A percentile compares a stretch with the other conserved stretches of the same genome.
phyloP scores from a whole-genome alignment of 2,797 vertebrate species.

The Dendrocincla tyrannina region DNA sequence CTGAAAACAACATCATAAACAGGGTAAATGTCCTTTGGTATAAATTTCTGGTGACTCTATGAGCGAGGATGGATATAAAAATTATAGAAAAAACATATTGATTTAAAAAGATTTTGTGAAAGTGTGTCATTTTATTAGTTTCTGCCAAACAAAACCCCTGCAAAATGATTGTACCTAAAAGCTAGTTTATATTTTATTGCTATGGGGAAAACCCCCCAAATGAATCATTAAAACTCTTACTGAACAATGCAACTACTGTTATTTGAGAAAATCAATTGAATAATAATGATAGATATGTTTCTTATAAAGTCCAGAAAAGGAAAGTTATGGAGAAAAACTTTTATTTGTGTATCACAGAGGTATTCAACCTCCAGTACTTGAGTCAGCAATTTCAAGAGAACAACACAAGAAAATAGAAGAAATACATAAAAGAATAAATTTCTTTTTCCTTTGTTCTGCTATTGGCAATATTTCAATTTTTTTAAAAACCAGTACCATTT shows the following conservation, averaged over 20 bases:
- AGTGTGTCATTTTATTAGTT: not conserved
- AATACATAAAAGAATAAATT: not conserved
- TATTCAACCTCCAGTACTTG: not conserved
- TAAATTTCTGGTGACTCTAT: not conserved
- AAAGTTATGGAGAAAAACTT: not conserved
- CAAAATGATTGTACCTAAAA: not conserved
- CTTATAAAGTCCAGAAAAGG: not conserved
- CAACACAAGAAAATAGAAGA: not conserved
- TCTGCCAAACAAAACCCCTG: not conserved
- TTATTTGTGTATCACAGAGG: not conserved
- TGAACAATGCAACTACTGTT: not conserved
- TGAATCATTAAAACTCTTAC: not conserved
- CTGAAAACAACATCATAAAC: not conserved
- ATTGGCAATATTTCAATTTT: not conserved
- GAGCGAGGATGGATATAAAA: not conserved
- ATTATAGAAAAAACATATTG: not conserved
- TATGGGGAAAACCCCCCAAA: fast-evolving
- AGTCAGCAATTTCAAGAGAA: constrained; percentile 8
- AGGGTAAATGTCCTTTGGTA: not conserved
- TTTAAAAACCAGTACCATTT: not conserved
- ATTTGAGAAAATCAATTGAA: not conserved
- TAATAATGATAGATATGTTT: not conserved
- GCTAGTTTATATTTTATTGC: not conserved
- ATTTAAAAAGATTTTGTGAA: not conserved
- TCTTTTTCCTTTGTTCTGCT: not conserved